Percentiles rank a stretch among this genome's conserved stretches.
Evolutionary conservation across 2,888 invertebrate species (phyloP).

Genomic region (Diplazon laetatorius): DNA sequence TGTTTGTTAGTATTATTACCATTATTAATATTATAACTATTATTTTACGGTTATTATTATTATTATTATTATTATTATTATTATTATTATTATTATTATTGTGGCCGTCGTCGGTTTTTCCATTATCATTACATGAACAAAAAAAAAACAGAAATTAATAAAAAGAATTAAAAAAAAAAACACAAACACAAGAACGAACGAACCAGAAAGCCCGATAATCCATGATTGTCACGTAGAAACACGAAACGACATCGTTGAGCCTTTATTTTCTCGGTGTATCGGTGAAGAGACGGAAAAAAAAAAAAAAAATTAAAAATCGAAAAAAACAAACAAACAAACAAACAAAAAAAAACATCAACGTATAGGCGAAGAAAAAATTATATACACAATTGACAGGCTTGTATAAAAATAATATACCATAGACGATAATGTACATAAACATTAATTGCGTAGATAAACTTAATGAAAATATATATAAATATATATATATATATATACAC

Average conservation of each 20-base stretch:
- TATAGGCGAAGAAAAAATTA: slow-evolving; percentile 63
- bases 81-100: slow-evolving; percentile 56
- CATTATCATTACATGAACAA: slow-evolving; percentile 44
- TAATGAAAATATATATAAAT: slow-evolving; percentile 51
- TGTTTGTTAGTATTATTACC: slow-evolving; percentile 63
- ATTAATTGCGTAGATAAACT: slow-evolving; percentile 71
- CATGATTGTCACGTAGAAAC: slow-evolving; percentile 3
- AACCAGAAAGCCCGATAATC: slow-evolving; percentile 23
- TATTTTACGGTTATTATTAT: slow-evolving; percentile 63
- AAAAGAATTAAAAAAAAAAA: too few relatives aligned
- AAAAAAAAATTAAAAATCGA: too few relatives aligned
- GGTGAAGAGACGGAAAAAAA: slow-evolving; percentile 35
- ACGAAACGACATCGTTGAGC: slow-evolving; percentile 50
- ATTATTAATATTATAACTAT: slow-evolving; percentile 64
- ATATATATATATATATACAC: slow-evolving; percentile 50
- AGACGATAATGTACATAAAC: slow-evolving; percentile 75
- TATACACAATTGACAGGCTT: slow-evolving; percentile 65
- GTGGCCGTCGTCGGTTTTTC: slow-evolving; percentile 51
- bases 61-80: slow-evolving; percentile 65
- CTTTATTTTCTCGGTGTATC: slow-evolving; percentile 45
- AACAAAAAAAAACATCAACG: slow-evolving; percentile 42
- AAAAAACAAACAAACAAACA: too few relatives aligned
- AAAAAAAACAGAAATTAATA: background rate
- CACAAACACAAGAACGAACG: background rate
- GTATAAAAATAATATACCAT: slow-evolving; percentile 75